phyloP scores from a whole-genome alignment of 1,140 invertebrate species.

The Brachionus sp. region DNA sequence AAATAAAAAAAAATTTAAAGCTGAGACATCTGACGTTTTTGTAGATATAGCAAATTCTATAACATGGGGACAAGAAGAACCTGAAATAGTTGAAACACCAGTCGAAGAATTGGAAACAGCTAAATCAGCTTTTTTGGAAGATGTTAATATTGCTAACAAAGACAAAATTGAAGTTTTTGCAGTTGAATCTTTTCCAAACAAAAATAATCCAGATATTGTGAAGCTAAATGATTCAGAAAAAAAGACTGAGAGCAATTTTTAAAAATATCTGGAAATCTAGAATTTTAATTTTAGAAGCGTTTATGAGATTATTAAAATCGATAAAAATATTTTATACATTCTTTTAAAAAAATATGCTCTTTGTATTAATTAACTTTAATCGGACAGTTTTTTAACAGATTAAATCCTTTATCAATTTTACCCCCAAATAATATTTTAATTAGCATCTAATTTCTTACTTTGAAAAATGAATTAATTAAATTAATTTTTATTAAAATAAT shows the following conservation, averaged over 20 bases:
- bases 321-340: background rate
- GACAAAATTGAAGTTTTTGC: slow-evolving; percentile 36
- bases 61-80: background rate
- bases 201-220: background rate
- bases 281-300: background rate
- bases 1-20: background rate
- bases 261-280: background rate
- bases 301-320: background rate
- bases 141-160: background rate
- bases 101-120: background rate
- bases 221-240: background rate
- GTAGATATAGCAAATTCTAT: background rate
- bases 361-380: too few relatives aligned
- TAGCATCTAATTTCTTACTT: too few relatives aligned
- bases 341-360: background rate
- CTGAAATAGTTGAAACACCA: slow-evolving; percentile 3
- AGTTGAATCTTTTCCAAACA: slow-evolving; percentile 14
- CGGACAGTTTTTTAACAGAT: too few relatives aligned
- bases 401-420: too few relatives aligned
- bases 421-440: too few relatives aligned
- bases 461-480: too few relatives aligned
- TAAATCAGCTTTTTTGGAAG: background rate
- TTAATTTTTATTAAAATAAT: too few relatives aligned
- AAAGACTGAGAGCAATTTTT: background rate
- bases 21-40: background rate